Evolutionary conservation across 2,888 invertebrate species (phyloP).

Genomic region (Galeruca laticollis): DNA sequence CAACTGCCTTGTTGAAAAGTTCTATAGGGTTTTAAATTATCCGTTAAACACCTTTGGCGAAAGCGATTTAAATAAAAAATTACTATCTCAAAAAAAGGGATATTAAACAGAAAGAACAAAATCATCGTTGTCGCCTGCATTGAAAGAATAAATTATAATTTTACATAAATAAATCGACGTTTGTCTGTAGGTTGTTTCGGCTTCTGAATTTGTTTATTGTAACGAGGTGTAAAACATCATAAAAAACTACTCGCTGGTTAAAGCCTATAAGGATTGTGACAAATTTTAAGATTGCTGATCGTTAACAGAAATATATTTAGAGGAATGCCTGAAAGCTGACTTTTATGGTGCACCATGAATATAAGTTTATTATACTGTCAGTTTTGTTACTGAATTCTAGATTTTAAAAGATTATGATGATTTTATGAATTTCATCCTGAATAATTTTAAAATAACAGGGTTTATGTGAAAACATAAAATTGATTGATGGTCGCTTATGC

Average conservation of each 20-base stretch:
- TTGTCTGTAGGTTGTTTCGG: constrained; percentile 33
- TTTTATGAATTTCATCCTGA: too few species aligned
- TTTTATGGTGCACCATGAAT: constrained; percentile 7
- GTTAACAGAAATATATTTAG: constrained; percentile 4
- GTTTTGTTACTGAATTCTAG: background rate
- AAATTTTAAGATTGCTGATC: constrained; percentile 16
- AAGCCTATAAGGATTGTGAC: constrained; percentile 24
- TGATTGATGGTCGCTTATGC: too few species aligned
- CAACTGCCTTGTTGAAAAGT: too few species aligned
- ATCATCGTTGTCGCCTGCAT: constrained; percentile 16
- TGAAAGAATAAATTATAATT: constrained; percentile 19
- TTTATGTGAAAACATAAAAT: too few species aligned
- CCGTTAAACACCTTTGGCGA: too few species aligned
- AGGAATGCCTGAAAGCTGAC: constrained; percentile 8
- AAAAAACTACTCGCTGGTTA: constrained; percentile 25
- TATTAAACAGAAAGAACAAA: background rate
- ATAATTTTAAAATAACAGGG: background rate
- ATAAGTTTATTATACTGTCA: background rate
- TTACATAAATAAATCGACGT: constrained; percentile 36
- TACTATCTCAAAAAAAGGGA: constrained; percentile 4
- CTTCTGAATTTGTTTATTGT: constrained; percentile 47
- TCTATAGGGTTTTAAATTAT: too few species aligned
- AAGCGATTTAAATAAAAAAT: background rate
- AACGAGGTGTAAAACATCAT: constrained; percentile 42
- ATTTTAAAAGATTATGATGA: background rate